Conservation (phyloP, 2,113 vertebrate genomes). For the Gymnogyps californianus region DNA sequence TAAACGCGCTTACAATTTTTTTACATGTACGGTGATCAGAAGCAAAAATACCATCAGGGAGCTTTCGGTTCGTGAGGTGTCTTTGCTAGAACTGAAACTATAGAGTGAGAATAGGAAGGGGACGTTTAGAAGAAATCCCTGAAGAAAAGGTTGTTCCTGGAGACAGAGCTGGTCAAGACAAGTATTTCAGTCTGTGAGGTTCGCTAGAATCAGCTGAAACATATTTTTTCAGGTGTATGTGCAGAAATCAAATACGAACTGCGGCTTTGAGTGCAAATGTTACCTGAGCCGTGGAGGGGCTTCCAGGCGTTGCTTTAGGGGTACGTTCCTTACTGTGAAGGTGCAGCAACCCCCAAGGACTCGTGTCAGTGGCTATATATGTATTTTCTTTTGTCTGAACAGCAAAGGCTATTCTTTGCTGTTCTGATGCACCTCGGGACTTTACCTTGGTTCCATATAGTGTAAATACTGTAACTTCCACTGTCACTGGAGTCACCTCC, state of each 20-base stretch:
- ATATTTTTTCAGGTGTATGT: not conserved
- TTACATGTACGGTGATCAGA: not conserved
- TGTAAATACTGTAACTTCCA: not conserved
- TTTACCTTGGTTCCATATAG: not conserved
- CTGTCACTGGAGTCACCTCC: not conserved
- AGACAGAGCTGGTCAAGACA: not conserved
- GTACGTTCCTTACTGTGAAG: rapidly evolving
- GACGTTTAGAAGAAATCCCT: not conserved
- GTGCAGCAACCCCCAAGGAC: not conserved
- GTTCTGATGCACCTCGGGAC: not conserved
- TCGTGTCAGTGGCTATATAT: rapidly evolving
- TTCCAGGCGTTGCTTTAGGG: not conserved
- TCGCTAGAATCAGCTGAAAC: rapidly evolving
- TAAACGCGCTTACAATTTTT: not conserved
- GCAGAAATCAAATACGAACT: not conserved
- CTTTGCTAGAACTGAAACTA: not conserved
- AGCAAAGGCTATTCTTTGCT: not conserved
- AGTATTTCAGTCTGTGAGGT: not conserved
- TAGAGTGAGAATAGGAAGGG: too few relatives aligned
- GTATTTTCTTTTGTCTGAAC: not conserved
- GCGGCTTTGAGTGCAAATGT: not conserved
- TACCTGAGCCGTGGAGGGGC: not conserved
- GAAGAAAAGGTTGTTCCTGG: not conserved
- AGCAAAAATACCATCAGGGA: not conserved
- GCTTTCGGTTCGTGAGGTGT: not conserved